Percentiles rank a stretch among this genome's conserved stretches.
Conservation (phyloP, 2,797 vertebrate genomes). For the Chelonia mydas region DNA sequence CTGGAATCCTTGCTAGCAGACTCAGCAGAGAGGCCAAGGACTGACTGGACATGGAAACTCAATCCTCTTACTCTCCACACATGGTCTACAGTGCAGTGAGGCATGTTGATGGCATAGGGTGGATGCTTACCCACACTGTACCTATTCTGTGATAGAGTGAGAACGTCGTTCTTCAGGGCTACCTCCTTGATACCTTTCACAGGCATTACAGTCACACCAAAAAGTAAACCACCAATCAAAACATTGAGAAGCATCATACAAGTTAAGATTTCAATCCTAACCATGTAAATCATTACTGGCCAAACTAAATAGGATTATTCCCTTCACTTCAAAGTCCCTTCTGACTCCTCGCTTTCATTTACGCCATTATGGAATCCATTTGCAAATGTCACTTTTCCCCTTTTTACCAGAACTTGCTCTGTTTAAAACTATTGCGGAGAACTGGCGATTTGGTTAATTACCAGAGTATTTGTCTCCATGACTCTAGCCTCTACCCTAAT, state of each 20-base stretch:
- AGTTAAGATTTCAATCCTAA: constrained; percentile 30
- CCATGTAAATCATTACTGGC: neutral
- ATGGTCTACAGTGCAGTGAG: neutral
- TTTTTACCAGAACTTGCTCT: neutral
- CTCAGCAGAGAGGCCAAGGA: neutral
- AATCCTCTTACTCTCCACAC: neutral
- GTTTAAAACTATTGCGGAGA: constrained; percentile 4
- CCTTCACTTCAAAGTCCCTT: constrained; percentile 26
- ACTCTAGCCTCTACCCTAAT: constrained; percentile 13
- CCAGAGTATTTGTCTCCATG: constrained; percentile 37
- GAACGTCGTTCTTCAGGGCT: neutral
- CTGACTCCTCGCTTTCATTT: constrained; percentile 20
- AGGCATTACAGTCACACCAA: constrained; percentile 1
- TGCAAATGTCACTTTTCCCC: neutral
- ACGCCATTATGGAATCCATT: neutral
- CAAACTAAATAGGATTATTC: constrained; percentile 1
- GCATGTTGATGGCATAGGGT: neutral
- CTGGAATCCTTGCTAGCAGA: neutral
- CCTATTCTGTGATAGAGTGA: neutral
- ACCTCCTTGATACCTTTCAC: neutral
- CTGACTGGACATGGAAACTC: neutral
- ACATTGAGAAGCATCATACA: neutral
- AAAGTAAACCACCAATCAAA: constrained; percentile 29
- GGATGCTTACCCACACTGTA: neutral
- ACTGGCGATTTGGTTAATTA: neutral